A percentile compares a stretch with the other conserved stretches of the same genome.
Conservation (phyloP, 2,113 vertebrate genomes). For the Antechinus stuartii region DNA sequence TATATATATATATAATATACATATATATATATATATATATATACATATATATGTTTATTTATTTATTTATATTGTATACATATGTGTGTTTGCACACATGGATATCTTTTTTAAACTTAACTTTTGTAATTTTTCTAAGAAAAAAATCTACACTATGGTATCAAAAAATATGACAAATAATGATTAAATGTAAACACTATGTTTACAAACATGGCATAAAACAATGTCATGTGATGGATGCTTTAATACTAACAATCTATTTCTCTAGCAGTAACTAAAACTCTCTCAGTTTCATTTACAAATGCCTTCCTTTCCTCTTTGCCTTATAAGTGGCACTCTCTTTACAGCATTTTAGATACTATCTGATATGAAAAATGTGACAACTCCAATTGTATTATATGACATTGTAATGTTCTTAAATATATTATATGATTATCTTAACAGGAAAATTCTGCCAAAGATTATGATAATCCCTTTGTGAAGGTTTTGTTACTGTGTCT, state of each 20-base stretch:
- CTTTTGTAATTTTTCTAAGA: neutral
- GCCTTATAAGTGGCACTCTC: neutral
- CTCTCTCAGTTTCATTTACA: neutral
- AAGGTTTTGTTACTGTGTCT: slow-evolving; percentile 54
- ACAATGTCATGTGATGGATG: neutral
- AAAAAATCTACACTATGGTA: neutral
- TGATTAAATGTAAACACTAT: neutral
- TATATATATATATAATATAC: too few species aligned
- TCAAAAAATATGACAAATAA: neutral
- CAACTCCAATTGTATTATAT: slow-evolving; percentile 55
- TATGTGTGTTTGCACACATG: neutral
- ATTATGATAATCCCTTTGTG: slow-evolving; percentile 77
- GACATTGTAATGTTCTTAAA: slow-evolving; percentile 77
- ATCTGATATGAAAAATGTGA: slow-evolving; percentile 77
- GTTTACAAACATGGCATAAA: neutral
- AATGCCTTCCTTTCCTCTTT: neutral
- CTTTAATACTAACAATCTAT: neutral
- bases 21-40: too few species aligned
- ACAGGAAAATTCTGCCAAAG: slow-evolving; percentile 76
- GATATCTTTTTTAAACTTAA: neutral
- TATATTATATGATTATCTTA: slow-evolving; percentile 79
- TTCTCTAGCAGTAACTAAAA: neutral
- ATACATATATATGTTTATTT: too few species aligned
- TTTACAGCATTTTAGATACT: neutral
- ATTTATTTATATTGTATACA: neutral